Evolutionary conservation across 1,140 invertebrate genomes (phyloP), one percentile per base, ranked within the genome.

Genomic region (Cotesia glomerata): DNA sequence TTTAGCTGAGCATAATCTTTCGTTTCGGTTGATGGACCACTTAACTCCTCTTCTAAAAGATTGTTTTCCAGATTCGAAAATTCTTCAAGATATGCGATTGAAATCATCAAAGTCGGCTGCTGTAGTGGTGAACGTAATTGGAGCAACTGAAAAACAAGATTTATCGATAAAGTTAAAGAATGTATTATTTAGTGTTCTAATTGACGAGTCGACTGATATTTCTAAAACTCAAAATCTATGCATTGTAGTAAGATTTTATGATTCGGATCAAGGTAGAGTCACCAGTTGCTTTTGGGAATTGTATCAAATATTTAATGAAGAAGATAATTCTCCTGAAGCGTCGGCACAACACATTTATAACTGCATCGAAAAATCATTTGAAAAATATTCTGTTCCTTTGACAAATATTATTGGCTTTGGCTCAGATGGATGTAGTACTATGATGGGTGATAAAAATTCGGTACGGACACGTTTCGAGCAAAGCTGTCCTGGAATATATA

Each of bases 361-460:
- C 45, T 62, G 36, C 39, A 14, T 84, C 52, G 75, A 78, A 7
- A 64, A 80, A 45, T 73, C 66, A 8, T 78, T 85, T 65, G 16
- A 78, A 58, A 69, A 78, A 34, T 35, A 71, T 67, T 59, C 77
- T 32, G 75, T 85, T 18, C 81, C 81, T 39, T 32, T 78, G 5
- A 16, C 75, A 51, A 84, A 86, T 74, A 73, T 84, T 13, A 79
- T 85, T 52, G 83, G 84, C 8, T 87, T 85, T 72, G 81, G 72
- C 18, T 79, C 78, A 5, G 84, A 85, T 78, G 80, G 80, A 5
- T 78, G 77, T 54, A 85, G 79, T 71, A 78, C 74, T 0, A 85
- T 84, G 85, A 80, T 86, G 77, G 85, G 83, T 3, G 49, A 16
- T 7, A n/a, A 78, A n/a, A 84, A 85, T 76, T 85, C 81, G n/a